phyloP scores from a whole-genome alignment of 2,113 vertebrate species.

The Orthonyx spaldingii region DNA sequence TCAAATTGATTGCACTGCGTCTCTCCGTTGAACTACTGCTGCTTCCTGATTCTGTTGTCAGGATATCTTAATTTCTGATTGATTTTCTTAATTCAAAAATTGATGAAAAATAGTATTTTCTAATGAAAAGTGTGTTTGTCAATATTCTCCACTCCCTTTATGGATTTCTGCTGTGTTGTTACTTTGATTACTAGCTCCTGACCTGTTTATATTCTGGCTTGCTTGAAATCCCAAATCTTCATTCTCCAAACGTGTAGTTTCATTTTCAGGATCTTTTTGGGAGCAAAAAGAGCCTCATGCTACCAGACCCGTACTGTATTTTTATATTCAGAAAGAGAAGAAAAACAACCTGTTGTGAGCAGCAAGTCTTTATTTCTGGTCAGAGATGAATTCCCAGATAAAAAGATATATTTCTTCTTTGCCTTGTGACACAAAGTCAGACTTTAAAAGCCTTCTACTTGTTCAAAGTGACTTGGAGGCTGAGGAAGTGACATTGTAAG shows the following conservation, averaged over 20 bases:
- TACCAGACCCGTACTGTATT: neutral
- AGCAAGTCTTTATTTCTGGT: conserved; percentile 17
- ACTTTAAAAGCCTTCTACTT: conserved; percentile 26
- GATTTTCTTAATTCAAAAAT: conserved; percentile 39
- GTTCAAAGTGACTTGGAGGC: neutral
- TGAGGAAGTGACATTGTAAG: neutral
- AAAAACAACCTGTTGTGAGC: conserved; percentile 12
- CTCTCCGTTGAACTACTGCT: neutral
- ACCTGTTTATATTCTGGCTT: neutral
- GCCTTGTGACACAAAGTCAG: neutral
- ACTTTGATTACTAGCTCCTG: neutral
- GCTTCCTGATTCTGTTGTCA: neutral
- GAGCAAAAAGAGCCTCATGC: neutral
- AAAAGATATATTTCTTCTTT: conserved; percentile 28
- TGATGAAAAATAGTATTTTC: neutral
- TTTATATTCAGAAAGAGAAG: conserved; percentile 1
- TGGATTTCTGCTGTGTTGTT: neutral
- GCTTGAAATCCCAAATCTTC: neutral
- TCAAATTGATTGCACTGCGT: neutral
- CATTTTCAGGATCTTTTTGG: neutral
- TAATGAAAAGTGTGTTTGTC: conserved; percentile 12
- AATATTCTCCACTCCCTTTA: neutral
- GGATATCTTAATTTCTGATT: neutral
- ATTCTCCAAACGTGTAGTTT: neutral
- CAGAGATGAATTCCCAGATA: conserved; percentile 23